Percentiles rank a stretch among this genome's conserved stretches.
Conservation (phyloP, 2,113 vertebrate species). For the Myiopsitta monachus region DNA sequence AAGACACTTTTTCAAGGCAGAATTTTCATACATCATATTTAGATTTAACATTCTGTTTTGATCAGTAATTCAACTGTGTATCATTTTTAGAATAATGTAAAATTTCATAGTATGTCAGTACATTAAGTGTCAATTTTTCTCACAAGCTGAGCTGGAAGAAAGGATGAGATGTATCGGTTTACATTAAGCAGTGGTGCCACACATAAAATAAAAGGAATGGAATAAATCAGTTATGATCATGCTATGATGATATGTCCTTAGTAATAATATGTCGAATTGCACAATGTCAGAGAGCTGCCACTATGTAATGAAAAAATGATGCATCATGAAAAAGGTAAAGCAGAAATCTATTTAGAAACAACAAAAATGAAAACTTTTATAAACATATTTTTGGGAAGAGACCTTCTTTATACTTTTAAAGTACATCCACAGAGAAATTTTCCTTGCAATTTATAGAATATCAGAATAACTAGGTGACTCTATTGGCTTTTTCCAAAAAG, state of each 20-base stretch:
- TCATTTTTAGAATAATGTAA: background rate
- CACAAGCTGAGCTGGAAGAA: background rate
- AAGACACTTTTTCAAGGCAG: background rate
- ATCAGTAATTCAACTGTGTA: background rate
- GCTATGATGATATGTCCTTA: background rate
- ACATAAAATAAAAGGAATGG: background rate
- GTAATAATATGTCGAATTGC: background rate
- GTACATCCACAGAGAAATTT: background rate
- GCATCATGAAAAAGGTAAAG: background rate
- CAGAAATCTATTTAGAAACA: background rate
- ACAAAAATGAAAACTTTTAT: background rate
- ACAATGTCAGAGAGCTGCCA: rapidly evolving
- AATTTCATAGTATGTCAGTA: background rate
- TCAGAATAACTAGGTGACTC: background rate
- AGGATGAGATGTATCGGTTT: background rate
- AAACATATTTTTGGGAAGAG: background rate
- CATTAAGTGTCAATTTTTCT: background rate
- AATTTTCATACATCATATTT: background rate
- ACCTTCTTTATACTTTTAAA: background rate
- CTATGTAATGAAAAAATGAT: background rate
- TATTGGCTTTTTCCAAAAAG: background rate
- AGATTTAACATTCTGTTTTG: background rate
- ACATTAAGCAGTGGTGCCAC: background rate
- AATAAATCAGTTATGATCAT: background rate
- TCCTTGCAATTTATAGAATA: background rate